phyloP scores from a whole-genome alignment of 2,113 vertebrate genomes.

The Pagrus major region DNA sequence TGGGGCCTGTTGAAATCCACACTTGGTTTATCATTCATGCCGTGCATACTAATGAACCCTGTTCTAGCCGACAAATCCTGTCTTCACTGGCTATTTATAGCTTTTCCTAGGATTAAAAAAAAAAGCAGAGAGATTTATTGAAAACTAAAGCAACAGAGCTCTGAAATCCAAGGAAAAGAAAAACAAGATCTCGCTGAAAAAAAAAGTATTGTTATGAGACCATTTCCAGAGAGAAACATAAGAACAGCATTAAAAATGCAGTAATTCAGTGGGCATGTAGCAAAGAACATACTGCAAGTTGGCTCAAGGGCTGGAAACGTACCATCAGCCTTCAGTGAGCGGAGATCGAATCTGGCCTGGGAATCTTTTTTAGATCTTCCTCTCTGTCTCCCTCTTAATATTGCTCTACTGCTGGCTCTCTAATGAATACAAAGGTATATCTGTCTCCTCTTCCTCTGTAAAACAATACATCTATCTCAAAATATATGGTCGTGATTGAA shows the following conservation, averaged over 20 bases:
- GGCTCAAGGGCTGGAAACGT: not conserved
- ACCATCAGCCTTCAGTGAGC: not conserved
- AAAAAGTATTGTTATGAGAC: not conserved
- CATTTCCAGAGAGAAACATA: not conserved
- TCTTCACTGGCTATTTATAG: conserved; percentile 25
- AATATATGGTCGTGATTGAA: not conserved
- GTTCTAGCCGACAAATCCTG: conserved; percentile 1
- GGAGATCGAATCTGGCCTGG: not conserved
- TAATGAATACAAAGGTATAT: not conserved
- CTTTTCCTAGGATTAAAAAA: conserved; percentile 15
- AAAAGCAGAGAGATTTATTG: conserved; percentile 1
- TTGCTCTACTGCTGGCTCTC: not conserved
- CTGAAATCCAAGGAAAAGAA: not conserved
- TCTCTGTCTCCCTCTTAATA: not conserved
- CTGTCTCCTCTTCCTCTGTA: not conserved
- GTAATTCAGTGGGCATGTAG: not conserved
- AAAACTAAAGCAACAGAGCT: not conserved
- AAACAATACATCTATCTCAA: not conserved
- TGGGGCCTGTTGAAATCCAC: conserved; percentile 42
- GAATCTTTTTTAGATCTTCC: not conserved
- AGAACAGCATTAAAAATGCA: not conserved
- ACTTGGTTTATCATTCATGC: conserved; percentile 29
- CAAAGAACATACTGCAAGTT: not conserved
- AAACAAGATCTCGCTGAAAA: not conserved
- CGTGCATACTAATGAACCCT: conserved; percentile 30